Evolutionary conservation across 2,888 invertebrate species (phyloP).

Genomic region (Minunthozetes semirufus): DNA sequence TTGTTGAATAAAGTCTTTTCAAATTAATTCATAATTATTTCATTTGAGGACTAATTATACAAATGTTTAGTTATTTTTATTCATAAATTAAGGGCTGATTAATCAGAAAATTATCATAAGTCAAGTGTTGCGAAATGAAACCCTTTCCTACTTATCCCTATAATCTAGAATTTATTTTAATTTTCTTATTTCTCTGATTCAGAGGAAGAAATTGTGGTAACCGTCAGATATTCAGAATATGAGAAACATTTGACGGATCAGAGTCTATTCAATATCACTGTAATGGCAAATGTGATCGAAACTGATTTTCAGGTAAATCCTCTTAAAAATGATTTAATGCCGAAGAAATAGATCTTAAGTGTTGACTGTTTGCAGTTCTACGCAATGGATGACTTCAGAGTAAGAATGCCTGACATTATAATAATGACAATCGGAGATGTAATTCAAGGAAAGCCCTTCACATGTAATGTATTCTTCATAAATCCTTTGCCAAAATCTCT

Average conservation of each 20-base stretch:
- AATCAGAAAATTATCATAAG: neutral
- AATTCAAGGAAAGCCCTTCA: slow-evolving; percentile 52
- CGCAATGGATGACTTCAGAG: slow-evolving; percentile 80
- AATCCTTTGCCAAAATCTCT: slow-evolving; percentile 76
- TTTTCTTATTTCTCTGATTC: slow-evolving; percentile 30
- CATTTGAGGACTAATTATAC: no score
- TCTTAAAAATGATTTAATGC: neutral
- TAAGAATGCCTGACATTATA: slow-evolving; percentile 79
- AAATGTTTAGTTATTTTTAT: neutral
- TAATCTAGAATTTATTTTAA: no score
- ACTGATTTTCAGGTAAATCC: slow-evolving; percentile 59
- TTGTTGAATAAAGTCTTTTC: no score
- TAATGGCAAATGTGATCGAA: slow-evolving; percentile 68
- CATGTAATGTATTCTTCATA: slow-evolving; percentile 61
- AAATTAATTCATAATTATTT: no score
- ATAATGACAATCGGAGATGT: slow-evolving; percentile 55
- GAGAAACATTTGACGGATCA: slow-evolving; percentile 67
- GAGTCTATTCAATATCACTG: slow-evolving; percentile 74
- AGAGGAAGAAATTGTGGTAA: slow-evolving; percentile 61
- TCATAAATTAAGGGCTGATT: neutral
- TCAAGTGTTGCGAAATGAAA: neutral
- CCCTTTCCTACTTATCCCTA: no score
- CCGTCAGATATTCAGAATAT: slow-evolving; percentile 72
- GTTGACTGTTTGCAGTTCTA: slow-evolving; percentile 57
- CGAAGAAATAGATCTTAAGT: neutral